Conservation (phyloP, 2,113 vertebrate genomes). For the Pteropus alecto region DNA sequence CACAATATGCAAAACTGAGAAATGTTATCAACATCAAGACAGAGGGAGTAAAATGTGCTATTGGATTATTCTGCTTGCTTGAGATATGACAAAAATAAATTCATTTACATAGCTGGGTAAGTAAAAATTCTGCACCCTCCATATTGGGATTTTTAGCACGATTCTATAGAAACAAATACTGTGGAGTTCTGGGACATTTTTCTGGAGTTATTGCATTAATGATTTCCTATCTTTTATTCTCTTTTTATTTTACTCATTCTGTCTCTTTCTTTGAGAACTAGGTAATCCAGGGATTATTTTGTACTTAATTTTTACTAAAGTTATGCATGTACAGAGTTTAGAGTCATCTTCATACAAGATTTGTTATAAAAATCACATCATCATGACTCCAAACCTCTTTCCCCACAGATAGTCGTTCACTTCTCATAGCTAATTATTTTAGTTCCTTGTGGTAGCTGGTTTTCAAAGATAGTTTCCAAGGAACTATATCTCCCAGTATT, state of each 20-base stretch:
- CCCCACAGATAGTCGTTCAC: background rate
- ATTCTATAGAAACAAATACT: background rate
- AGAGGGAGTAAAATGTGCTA: background rate
- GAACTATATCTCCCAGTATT: background rate
- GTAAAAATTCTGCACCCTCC: background rate
- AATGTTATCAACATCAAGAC: background rate
- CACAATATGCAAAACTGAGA: background rate
- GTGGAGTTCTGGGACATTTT: background rate
- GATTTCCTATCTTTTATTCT: background rate
- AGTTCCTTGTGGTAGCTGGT: background rate
- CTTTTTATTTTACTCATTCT: background rate
- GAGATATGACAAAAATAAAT: conserved; percentile 22
- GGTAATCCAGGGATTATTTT: background rate
- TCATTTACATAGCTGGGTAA: background rate
- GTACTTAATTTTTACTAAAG: background rate
- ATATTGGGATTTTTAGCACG: background rate
- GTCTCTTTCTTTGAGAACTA: background rate
- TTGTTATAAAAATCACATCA: background rate
- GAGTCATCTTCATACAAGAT: background rate
- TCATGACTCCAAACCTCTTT: background rate
- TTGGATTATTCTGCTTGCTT: conserved; percentile 3
- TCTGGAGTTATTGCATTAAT: background rate
- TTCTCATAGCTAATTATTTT: background rate
- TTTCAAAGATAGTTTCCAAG: background rate
- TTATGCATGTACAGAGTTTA: background rate